phyloP scores from a whole-genome alignment of 2,888 invertebrate species.

The Heterodera filipjevi region DNA sequence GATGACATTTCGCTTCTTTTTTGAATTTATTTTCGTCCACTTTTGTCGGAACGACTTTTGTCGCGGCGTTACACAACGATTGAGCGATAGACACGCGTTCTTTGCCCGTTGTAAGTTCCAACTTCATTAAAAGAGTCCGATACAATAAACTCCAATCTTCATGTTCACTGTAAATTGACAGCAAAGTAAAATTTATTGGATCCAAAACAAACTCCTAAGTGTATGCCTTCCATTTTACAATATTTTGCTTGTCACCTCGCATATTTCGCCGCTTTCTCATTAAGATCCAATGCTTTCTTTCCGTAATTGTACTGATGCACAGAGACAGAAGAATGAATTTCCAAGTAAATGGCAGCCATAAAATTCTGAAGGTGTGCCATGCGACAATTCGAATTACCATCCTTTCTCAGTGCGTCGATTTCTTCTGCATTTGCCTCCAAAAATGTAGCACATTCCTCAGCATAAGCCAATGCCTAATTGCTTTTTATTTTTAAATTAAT shows the following conservation, averaged over 20 bases:
- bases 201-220: background rate
- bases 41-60: slow-evolving; percentile 28
- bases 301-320: slow-evolving; percentile 17
- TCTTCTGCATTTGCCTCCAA: slow-evolving; percentile 30
- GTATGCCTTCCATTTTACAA: background rate
- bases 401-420: slow-evolving; percentile 27
- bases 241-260: slow-evolving; percentile 32
- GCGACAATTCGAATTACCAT: slow-evolving; percentile 29
- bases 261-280: slow-evolving; percentile 29
- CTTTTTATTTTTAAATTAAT: background rate
- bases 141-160: slow-evolving; percentile 30
- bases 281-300: slow-evolving; percentile 15
- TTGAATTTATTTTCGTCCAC: slow-evolving; percentile 24
- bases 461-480: slow-evolving; percentile 33
- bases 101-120: slow-evolving; percentile 33
- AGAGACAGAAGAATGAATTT: slow-evolving; percentile 1
- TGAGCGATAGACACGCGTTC: slow-evolving; percentile 30
- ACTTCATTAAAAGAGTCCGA: slow-evolving; percentile 33
- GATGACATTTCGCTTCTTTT: slow-evolving; percentile 26
- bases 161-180: slow-evolving; percentile 11
- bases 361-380: slow-evolving; percentile 31
- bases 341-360: slow-evolving; percentile 30
- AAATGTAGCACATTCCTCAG: slow-evolving; percentile 29
- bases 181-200: too few relatives aligned
- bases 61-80: slow-evolving; percentile 14